Percentiles rank a stretch among this genome's conserved stretches.
phyloP scores from a whole-genome alignment of 2,797 vertebrate genomes.

The Coccyzus lansbergi region DNA sequence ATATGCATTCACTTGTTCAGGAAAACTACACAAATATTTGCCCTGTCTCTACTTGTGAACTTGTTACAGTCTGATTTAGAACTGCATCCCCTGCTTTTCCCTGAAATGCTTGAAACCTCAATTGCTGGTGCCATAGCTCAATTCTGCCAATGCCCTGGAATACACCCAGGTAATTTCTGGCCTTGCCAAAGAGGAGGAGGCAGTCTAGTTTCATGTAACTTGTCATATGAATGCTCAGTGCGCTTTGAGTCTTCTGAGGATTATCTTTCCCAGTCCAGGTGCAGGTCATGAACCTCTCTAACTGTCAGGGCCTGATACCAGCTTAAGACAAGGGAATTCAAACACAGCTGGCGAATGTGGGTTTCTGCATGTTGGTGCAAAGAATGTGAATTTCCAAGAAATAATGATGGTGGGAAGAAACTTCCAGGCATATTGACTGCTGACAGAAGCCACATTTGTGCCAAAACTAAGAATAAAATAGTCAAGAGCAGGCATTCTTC shows the following conservation, averaged over 20 bases:
- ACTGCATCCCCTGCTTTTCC: not conserved
- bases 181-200: not conserved
- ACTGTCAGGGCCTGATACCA: not conserved
- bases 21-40: not conserved
- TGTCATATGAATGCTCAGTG: not conserved
- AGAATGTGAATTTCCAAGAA: constrained; percentile 60
- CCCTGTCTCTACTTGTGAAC: not conserved
- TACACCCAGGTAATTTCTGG: not conserved
- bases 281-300: not conserved
- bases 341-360: constrained; percentile 41
- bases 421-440: constrained; percentile 23
- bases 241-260: not conserved
- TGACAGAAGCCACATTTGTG: constrained; percentile 6
- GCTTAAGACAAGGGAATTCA: constrained; percentile 30
- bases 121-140: not conserved
- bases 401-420: constrained; percentile 46
- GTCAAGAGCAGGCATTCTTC: constrained; percentile 8
- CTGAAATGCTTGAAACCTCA: not conserved
- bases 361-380: constrained; percentile 37
- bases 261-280: constrained; percentile 11
- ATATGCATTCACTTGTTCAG: not conserved
- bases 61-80: not conserved
- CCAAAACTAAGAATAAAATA: constrained; percentile 29
- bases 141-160: fast-evolving
- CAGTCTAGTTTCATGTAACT: not conserved